A percentile compares a stretch with the other conserved stretches of the same genome.
These are phyloP conservation scores for Aramus guarauna DNA, from an alignment of 2,113 vertebrate genomes.

Conservation along the genomic window DNA sequence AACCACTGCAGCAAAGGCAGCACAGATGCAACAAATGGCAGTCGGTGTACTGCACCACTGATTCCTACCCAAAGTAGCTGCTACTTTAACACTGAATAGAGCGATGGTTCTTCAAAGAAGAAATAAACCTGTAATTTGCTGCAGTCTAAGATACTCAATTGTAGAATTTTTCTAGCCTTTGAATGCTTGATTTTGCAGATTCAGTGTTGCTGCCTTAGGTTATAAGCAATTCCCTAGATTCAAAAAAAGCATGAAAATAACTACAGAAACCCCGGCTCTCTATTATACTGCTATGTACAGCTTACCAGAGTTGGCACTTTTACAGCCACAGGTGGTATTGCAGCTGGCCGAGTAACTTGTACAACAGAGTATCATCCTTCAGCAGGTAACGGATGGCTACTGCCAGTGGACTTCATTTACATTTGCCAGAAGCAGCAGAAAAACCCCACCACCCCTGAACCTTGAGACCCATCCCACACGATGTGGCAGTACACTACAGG, in stretches of 20 bases:
- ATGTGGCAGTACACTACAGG: fast-evolving
- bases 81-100: background rate
- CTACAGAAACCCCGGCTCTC: background rate
- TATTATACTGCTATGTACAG: background rate
- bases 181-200: background rate
- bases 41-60: too few species aligned
- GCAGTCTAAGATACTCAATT: fast-evolving
- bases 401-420: background rate
- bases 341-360: background rate
- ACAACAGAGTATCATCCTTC: background rate
- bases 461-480: background rate
- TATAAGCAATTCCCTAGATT: background rate
- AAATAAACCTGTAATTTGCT: background rate
- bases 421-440: background rate
- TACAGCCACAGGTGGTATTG: background rate
- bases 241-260: background rate
- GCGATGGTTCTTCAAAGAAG: background rate
- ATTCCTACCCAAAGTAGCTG: background rate
- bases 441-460: background rate
- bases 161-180: background rate
- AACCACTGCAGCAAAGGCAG: background rate
- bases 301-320: background rate
- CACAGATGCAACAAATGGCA: background rate
- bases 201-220: background rate
- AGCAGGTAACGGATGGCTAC: background rate